Base-by-base conservation (phyloP, 2,888 invertebrate species). In the Cotesia congregata region DNA sequence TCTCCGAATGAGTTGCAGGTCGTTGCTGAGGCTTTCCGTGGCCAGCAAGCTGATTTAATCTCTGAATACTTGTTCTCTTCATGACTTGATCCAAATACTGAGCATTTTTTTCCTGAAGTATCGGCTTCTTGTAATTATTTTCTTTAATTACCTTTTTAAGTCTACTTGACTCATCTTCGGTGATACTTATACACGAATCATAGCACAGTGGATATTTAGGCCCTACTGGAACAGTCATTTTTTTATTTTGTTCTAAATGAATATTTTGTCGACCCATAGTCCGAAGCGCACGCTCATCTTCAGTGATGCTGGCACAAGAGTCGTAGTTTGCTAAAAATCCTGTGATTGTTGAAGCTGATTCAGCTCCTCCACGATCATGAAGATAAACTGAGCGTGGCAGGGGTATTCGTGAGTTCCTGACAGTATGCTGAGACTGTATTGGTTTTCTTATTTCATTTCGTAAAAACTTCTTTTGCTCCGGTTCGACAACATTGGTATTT, bases 171-270 rank as follows among this genome's bases (percentile, higher is more conserved):
- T 83, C 82, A 12, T 84, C 81, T 62, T 85, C 83, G 3, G 82
- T 82, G 38, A 83, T 80, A 62, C 83, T 85, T n/a, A 84, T 61
- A 65, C 81, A 82, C 7, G 85, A 85, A 69, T 85, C 83, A 15
- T 81, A 39, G 75, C 12, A 65, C 79, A 67, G 7, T 39, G n/a
- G 67, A 20, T 5, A 70, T 79, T 30, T 30, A 6, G 5, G 40
- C 50, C 7, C 50, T 7, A 12, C 50, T 12, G 50, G 50, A 6
- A 9, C n/a, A 1, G 38, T 59, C 30, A 75, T 20, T 79, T 20
- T 76, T 65, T 6, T 69, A 12, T 60, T 75, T 38, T 59, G 68
- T 6, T 59, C 67, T 40, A 41, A 15, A 40, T 60, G 74, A 30
- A 60, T 7, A 61, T 67, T 70, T 74, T 5, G 68, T 12, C 0